These are phyloP conservation scores for Andrena dorsata DNA, from an alignment of 2,888 invertebrate genomes.

Conservation along the genomic window DNA sequence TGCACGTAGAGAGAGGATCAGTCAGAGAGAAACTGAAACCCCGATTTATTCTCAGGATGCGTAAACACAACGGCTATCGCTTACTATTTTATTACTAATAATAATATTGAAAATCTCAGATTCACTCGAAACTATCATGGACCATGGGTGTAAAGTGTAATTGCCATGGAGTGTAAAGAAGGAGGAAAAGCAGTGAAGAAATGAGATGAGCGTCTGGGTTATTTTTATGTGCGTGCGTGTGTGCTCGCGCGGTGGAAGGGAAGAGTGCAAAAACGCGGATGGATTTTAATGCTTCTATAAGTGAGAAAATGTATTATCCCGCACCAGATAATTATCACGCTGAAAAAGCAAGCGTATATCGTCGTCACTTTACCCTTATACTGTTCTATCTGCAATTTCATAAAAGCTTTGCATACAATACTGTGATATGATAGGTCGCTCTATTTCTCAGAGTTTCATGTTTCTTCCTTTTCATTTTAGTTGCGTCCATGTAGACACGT, in stretches of 20 bases:
- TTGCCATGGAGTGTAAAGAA: conserved; percentile 62
- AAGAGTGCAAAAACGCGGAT: conserved; percentile 20
- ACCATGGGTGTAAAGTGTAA: conserved; percentile 65
- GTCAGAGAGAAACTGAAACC: conserved; percentile 22
- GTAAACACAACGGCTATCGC: conserved; percentile 58
- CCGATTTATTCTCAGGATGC: conserved; percentile 70
- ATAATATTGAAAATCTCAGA: conserved; percentile 68
- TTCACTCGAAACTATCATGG: conserved; percentile 75
- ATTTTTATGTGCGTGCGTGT: not conserved
- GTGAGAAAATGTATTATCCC: conserved; percentile 63
- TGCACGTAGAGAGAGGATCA: not conserved
- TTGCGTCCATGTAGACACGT: conserved; percentile 33
- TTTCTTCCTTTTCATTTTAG: conserved; percentile 72
- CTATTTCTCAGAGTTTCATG: conserved; percentile 71
- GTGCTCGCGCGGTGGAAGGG: conserved; percentile 15
- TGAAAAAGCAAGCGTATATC: conserved; percentile 69
- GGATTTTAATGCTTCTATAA: conserved; percentile 59
- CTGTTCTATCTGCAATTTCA: conserved; percentile 82
- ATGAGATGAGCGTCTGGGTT: conserved; percentile 13
- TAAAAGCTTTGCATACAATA: conserved; percentile 82
- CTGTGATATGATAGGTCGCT: conserved; percentile 83
- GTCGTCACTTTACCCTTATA: conserved; percentile 81
- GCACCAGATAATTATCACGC: conserved; percentile 59
- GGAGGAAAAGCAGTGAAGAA: conserved; percentile 17
- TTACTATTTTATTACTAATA: conserved; percentile 80